A percentile compares a stretch with the other conserved stretches of the same genome.
Conservation (phyloP, 2,888 invertebrate genomes). For the Tridacna gigas region DNA sequence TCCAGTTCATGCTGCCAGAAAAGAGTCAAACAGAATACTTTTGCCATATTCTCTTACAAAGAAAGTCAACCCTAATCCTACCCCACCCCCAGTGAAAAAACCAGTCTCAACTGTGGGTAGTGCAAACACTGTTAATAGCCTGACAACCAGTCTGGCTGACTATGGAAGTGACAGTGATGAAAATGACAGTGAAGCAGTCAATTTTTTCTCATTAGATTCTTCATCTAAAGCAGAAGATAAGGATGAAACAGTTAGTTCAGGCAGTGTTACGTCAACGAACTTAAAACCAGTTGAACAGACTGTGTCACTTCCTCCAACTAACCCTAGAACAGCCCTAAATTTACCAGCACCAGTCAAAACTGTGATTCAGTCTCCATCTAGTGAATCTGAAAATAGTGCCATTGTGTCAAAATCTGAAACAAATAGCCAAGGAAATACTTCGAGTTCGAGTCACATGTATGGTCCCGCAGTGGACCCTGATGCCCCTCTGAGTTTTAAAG, state of each 20-base stretch:
- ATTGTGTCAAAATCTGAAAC: conserved; percentile 12
- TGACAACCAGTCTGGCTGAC: conserved; percentile 50
- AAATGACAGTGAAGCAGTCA: conserved; percentile 59
- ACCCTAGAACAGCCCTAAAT: conserved; percentile 46
- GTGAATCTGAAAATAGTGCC: conserved; percentile 10
- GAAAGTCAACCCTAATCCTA: conserved; percentile 45
- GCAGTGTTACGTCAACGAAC: not conserved
- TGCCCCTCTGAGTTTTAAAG: conserved; percentile 65
- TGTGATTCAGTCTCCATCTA: not conserved
- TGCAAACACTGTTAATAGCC: conserved; percentile 13
- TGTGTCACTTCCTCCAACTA: conserved; percentile 51
- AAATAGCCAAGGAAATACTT: not conserved
- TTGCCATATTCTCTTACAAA: conserved; percentile 72
- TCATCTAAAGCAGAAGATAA: not conserved
- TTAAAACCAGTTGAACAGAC: conserved; percentile 42
- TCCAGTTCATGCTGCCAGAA: conserved; percentile 75
- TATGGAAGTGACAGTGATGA: conserved; percentile 77
- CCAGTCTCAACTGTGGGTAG: not conserved
- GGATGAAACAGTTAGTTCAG: not conserved
- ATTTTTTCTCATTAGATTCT: conserved; percentile 70
- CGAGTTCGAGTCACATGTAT: not conserved
- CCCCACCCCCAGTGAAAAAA: not conserved
- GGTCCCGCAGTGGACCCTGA: conserved; percentile 39
- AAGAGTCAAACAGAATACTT: conserved; percentile 77
- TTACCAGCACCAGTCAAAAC: conserved; percentile 50